These are phyloP conservation scores for Dipodomys stephensi DNA, from an alignment of 2,113 vertebrate genomes.

Conservation along the genomic window DNA sequence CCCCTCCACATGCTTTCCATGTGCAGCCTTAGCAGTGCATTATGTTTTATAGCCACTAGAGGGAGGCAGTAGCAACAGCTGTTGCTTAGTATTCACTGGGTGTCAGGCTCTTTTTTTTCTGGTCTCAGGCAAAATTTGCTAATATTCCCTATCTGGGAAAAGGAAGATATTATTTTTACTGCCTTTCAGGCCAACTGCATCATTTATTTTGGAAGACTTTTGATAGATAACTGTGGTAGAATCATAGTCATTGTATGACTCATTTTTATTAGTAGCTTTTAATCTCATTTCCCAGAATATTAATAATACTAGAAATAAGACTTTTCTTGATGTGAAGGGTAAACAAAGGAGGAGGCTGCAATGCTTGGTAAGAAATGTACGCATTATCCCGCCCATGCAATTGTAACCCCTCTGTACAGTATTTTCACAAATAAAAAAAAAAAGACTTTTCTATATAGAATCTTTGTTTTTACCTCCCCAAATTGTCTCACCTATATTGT, in stretches of 20 bases:
- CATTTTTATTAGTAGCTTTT: not conserved
- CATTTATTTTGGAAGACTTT: not conserved
- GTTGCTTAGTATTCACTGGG: not conserved
- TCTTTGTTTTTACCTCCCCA: not conserved
- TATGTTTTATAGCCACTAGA: constrained; percentile 42
- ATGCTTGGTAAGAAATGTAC: too few species aligned
- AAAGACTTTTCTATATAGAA: not conserved
- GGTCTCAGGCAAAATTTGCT: not conserved
- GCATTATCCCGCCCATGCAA: too few species aligned
- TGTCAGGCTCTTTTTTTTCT: not conserved
- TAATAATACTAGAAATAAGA: not conserved
- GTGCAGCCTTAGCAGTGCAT: not conserved
- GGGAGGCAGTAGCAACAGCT: not conserved
- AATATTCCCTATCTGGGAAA: not conserved
- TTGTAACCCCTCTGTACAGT: too few species aligned
- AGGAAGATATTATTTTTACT: not conserved
- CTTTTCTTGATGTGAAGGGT: too few species aligned
- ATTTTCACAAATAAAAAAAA: too few species aligned
- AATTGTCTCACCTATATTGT: not conserved
- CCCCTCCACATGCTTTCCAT: not conserved
- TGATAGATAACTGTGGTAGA: not conserved
- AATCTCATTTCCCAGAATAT: not conserved
- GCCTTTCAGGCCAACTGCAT: not conserved
- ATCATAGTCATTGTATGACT: not conserved
- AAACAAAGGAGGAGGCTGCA: too few species aligned